Percentiles rank a stretch among this genome's conserved stretches.
phyloP scores from a whole-genome alignment of 2,888 invertebrate genomes.

The Coleophora flavipennella region DNA sequence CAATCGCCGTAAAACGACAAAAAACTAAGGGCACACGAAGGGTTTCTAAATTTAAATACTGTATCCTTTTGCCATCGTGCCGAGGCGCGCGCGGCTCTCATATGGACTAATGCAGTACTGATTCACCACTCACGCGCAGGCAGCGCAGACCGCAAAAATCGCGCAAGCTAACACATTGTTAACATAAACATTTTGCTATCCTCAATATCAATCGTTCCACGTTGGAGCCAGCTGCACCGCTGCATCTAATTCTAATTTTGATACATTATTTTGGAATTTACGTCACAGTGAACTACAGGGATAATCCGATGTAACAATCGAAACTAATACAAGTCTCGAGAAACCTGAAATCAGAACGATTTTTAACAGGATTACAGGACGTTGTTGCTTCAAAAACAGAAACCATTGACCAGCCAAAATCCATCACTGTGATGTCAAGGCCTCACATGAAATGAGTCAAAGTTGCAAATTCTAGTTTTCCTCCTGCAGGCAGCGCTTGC shows the following conservation, averaged over 20 bases:
- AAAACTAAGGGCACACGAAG: slow-evolving; percentile 46
- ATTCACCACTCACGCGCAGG: slow-evolving; percentile 46
- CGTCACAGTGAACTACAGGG: neutral
- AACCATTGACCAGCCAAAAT: no score
- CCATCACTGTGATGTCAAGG: no score
- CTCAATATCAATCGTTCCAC: slow-evolving; percentile 25
- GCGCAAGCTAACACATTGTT: slow-evolving; percentile 51
- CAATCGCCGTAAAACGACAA: slow-evolving; percentile 30
- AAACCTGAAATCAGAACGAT: no score
- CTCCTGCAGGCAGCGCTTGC: slow-evolving; percentile 26
- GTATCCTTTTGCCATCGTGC: slow-evolving; percentile 43
- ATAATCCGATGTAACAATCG: no score
- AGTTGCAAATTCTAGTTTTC: neutral
- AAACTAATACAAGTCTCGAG: no score
- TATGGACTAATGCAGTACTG: slow-evolving; percentile 67
- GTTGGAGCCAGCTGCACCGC: slow-evolving; percentile 17
- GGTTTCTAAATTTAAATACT: slow-evolving; percentile 65
- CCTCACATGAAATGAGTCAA: no score
- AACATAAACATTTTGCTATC: slow-evolving; percentile 48
- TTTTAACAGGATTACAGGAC: no score
- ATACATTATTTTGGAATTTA: neutral
- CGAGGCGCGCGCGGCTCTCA: slow-evolving; percentile 60
- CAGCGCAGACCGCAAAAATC: slow-evolving; percentile 56
- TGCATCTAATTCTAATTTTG: slow-evolving; percentile 10
- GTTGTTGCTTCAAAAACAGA: no score